Evolutionary conservation across 2,113 vertebrate species (phyloP).

Genomic region (Tetrao urogallus): DNA sequence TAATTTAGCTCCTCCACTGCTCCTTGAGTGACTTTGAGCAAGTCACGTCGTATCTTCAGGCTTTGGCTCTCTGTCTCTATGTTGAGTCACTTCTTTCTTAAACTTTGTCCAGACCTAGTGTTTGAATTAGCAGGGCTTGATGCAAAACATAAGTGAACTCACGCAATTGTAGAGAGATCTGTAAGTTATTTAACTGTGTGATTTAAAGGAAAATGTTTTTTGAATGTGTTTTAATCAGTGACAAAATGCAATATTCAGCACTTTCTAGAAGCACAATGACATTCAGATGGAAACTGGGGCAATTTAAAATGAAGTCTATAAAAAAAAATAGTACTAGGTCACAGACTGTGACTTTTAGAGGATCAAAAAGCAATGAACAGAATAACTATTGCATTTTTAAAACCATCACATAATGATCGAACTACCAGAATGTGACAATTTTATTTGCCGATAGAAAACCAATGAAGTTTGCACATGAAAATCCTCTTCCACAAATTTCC

Average conservation of each 20-base stretch:
- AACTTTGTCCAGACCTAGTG: neutral
- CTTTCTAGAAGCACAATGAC: neutral
- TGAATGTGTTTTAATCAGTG: neutral
- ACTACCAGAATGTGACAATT: neutral
- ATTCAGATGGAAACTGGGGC: neutral
- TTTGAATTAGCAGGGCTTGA: neutral
- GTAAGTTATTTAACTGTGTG: neutral
- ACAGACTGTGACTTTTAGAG: neutral
- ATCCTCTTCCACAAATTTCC: neutral
- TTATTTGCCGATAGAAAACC: neutral
- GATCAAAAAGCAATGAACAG: neutral
- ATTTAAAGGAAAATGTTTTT: neutral
- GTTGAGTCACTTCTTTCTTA: neutral
- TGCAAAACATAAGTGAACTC: neutral
- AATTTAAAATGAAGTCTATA: neutral
- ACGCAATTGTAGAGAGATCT: neutral
- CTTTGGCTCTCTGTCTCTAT: neutral
- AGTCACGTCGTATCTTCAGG: neutral
- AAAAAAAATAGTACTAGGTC: neutral
- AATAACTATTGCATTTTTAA: neutral
- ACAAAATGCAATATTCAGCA: neutral
- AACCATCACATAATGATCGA: neutral
- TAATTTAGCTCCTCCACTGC: neutral
- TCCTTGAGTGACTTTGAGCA: neutral
- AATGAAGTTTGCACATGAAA: neutral